Evolutionary conservation across 2,888 invertebrate genomes (phyloP), one percentile per base, ranked within the genome.

Genomic region (Baronia brevicornis): DNA sequence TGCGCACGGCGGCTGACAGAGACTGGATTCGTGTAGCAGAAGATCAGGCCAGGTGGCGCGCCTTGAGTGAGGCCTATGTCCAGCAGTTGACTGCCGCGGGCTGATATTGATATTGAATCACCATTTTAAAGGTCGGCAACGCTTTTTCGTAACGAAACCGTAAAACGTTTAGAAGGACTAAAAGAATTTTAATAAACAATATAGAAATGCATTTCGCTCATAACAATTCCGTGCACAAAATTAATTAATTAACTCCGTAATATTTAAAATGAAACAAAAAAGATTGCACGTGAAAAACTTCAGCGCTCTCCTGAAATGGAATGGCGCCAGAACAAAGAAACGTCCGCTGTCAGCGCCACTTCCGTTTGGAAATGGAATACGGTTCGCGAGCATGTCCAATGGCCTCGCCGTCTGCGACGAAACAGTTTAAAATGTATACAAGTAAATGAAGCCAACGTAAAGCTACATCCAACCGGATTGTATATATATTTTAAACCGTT

Each of bases 271-370:
- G 17, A 9, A 15, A 28, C 12, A 25, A 20, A 30, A 49, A 46
- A 49, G 54, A 54, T 45, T 21, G 48, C 60, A 61, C 61, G 60
- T 64, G 53, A 49, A 48, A 51, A 51, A 41, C 41, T 41, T 41
- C 41, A 50, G 54, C 53, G 55, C 59, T 56, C 59, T 62, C 63
- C 55, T 53, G 60, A 67, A 68, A 67, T 59, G 46, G 57, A 66
- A 66, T 45, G 55, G 44, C 55, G 44, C 30, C 39, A 63, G 68
- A 68, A 78, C 73, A 70, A 75, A 77, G 73, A 65, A 69, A 61
- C 62, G 62, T 65, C 67, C 65, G 69, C 68, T 74, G 74, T 72
- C 75, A 75, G 62, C 67, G 67, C 63, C 63, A 67, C 64, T 70
- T 71, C 70, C 67, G 65, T 67, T 68, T 63, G 60, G 54, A 71